Base-by-base conservation (phyloP, 1,140 invertebrate species). In the Drosophila chauvacae region DNA sequence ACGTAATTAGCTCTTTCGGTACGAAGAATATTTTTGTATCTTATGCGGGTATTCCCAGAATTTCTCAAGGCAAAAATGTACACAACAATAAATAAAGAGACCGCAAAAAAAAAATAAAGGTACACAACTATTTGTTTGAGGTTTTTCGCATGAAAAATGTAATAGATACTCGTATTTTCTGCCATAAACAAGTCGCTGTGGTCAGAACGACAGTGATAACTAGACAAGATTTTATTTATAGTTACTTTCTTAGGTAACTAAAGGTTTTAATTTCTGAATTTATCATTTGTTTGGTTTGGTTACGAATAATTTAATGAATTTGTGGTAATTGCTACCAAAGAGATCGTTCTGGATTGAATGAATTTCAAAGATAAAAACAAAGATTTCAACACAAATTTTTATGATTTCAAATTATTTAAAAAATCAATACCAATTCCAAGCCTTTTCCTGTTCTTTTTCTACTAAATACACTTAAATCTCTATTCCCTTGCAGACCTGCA, bases 401-500 rank as follows among this genome's bases (percentile, higher is more conserved):
- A 30, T 9, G 4, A 30, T 30, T 30, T 30, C 30, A 30, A 30
- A 9, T 9, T 7, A 30, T 30, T 9, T 30, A 30, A 30, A 30
- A 30, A n/a, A 20, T 9, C 28, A 7, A 1, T 30, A 30, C 7
- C 7, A 30, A 30, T 30, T 30, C 7, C 28, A 7, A 30, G 28
- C 1, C 30, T 60, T 55, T 59, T 10, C 16, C 50, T 53, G 51
- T 30, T 23, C 4, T 16, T 44, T 33, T 7, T 1, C 5, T 55
- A 30, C 5, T 55, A 30, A 48, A 28, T 41, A 30, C n/a, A 26
- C 13, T 18, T 30, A 30, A 7, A 7, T 18, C 4, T 11, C 28
- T 39, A 28, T 26, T 23, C 1, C 3, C 20, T 80, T 71, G 0
- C 47, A 92, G 92, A 81, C 82, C 80, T 93, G 92, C 73, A 81